Conservation (phyloP, 2,113 vertebrate genomes). For the Tychaedon coryphoeus region DNA sequence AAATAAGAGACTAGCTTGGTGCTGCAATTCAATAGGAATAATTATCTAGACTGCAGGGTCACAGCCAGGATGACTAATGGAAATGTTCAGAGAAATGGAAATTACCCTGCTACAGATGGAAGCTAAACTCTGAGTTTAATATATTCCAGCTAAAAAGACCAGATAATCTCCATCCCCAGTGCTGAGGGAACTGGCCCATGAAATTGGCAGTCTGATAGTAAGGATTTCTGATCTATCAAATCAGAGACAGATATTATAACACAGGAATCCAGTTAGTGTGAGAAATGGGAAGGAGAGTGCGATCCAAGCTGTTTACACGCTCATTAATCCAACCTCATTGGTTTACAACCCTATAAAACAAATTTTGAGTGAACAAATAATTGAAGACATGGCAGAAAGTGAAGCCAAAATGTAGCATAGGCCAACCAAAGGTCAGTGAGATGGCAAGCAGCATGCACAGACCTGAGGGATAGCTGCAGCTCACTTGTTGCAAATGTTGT, state of each 20-base stretch:
- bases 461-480: neutral
- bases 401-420: neutral
- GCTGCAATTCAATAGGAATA: conserved; percentile 39
- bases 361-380: neutral
- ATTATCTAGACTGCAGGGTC: conserved; percentile 55
- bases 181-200: conserved; percentile 48
- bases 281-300: neutral
- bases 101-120: conserved; percentile 3
- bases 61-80: conserved; percentile 64
- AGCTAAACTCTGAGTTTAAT: conserved; percentile 32
- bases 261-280: neutral
- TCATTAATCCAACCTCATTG: neutral
- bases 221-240: conserved; percentile 41
- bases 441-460: neutral
- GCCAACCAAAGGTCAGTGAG: neutral
- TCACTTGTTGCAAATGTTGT: neutral
- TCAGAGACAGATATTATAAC: neutral
- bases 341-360: neutral
- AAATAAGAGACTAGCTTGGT: conserved; percentile 7
- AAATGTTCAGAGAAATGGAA: conserved; percentile 62
- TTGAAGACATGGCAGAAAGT: neutral
- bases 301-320: neutral
- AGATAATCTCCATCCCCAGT: conserved; percentile 25
- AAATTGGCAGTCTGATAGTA: conserved; percentile 41
- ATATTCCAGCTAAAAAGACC: conserved; percentile 38